A percentile compares a stretch with the other conserved stretches of the same genome.
Conservation (phyloP, 2,888 invertebrate species). For the Chrysodeixis includens region DNA sequence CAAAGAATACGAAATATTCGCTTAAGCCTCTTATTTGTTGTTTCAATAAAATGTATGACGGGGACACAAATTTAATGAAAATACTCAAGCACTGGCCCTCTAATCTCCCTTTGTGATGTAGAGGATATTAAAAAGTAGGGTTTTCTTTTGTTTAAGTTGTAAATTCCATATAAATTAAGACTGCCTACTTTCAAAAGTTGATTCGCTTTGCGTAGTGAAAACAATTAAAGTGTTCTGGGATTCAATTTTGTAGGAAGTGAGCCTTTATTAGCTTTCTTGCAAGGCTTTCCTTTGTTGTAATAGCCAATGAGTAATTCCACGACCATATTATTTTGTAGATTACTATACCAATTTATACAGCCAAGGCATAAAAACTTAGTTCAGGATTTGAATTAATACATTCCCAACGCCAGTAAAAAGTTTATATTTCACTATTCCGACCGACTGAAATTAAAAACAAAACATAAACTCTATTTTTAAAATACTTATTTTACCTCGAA, state of each 20-base stretch:
- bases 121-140: slow-evolving; percentile 51
- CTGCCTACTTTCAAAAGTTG: slow-evolving; percentile 28
- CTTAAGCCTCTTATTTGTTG: slow-evolving; percentile 77
- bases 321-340: too few species aligned
- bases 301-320: too few species aligned
- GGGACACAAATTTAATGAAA: slow-evolving; percentile 70
- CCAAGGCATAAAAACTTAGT: too few species aligned
- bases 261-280: slow-evolving; percentile 12
- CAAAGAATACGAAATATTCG: slow-evolving; percentile 69
- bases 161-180: slow-evolving; percentile 21
- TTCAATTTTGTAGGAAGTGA: neutral
- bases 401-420: too few species aligned
- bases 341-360: too few species aligned
- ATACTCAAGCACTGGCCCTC: slow-evolving; percentile 58
- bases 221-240: slow-evolving; percentile 10
- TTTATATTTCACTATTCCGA: too few species aligned
- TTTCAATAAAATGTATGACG: slow-evolving; percentile 71
- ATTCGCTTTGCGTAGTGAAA: slow-evolving; percentile 6
- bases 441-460: too few species aligned
- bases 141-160: slow-evolving; percentile 31
- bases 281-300: neutral
- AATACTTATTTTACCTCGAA: slow-evolving; percentile 6
- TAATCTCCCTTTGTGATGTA: slow-evolving; percentile 65
- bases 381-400: too few species aligned
- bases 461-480: too few species aligned